These are phyloP conservation scores for Kryptolebias ocellatus DNA, from an alignment of 2,797 vertebrate genomes.

Conservation along the genomic window DNA sequence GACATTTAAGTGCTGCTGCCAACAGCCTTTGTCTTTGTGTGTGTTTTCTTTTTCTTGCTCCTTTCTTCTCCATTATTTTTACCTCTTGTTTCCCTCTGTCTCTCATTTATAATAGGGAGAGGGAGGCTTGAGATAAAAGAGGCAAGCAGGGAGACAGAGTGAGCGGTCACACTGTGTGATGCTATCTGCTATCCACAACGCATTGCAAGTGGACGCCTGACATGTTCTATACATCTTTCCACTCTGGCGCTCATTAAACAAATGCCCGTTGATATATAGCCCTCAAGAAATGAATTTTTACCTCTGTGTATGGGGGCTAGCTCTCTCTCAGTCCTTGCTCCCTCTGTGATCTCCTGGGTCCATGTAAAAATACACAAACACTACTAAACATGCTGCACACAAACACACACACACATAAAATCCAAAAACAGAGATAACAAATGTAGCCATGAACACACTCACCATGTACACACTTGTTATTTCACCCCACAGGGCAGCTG, in stretches of 20 bases:
- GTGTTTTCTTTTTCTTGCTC: conserved; percentile 69
- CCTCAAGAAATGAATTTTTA: conserved; percentile 90
- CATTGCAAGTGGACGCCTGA: conserved; percentile 89
- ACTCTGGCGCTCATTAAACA: conserved; percentile 93
- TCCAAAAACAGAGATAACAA: conserved; percentile 62
- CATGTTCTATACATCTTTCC: conserved; percentile 95
- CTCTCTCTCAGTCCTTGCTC: conserved; percentile 49
- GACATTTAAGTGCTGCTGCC: conserved; percentile 27
- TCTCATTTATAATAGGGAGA: conserved; percentile 93
- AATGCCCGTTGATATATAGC: conserved; percentile 88
- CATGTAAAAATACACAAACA: conserved; percentile 58
- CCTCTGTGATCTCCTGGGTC: conserved; percentile 74
- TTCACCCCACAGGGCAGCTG: conserved; percentile 43
- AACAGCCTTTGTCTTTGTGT: conserved; percentile 42
- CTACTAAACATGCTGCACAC: conserved; percentile 20
- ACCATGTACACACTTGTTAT: conserved; percentile 52
- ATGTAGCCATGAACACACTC: conserved; percentile 54
- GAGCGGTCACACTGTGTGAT: conserved; percentile 92
- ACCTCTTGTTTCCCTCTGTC: conserved; percentile 86
- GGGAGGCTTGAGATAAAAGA: conserved; percentile 90
- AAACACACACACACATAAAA: conserved; percentile 28
- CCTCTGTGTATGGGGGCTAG: conserved; percentile 66
- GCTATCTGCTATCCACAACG: conserved; percentile 90
- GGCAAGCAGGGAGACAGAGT: conserved; percentile 88
- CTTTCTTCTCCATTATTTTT: conserved; percentile 87